Conservation (phyloP, 2,113 vertebrate genomes). For the Recurvirostra avosetta region DNA sequence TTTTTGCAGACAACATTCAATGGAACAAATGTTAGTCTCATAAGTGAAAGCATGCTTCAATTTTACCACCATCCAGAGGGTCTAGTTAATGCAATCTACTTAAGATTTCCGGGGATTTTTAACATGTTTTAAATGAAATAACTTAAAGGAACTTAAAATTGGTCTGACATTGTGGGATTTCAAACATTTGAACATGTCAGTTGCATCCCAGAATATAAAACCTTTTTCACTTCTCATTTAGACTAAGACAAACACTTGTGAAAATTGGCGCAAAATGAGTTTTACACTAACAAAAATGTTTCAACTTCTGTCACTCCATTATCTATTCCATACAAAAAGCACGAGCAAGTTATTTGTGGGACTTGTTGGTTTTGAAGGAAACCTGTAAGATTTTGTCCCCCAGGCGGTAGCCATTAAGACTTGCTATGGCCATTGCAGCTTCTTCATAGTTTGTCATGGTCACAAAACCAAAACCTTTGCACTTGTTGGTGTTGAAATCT, state of each 20-base stretch:
- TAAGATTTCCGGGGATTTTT: slow-evolving; percentile 66
- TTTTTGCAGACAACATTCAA: slow-evolving; percentile 70
- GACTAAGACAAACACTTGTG: slow-evolving; percentile 88
- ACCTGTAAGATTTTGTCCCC: slow-evolving; percentile 99
- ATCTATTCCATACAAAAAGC: slow-evolving; percentile 85
- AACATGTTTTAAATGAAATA: slow-evolving; percentile 77
- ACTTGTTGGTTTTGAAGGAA: slow-evolving; percentile 99
- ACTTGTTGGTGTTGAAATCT: slow-evolving; percentile 99
- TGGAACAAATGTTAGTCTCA: slow-evolving; percentile 71
- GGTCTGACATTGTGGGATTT: slow-evolving; percentile 80
- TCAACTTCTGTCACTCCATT: slow-evolving; percentile 81
- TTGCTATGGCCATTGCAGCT: slow-evolving; percentile 98
- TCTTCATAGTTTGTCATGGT: slow-evolving; percentile 99
- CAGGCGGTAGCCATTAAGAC: slow-evolving; percentile 96
- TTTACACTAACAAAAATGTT: slow-evolving; percentile 84
- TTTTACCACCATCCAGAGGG: slow-evolving; percentile 74
- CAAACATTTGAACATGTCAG: slow-evolving; percentile 86
- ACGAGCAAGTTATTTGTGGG: slow-evolving; percentile 92
- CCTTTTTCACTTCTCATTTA: slow-evolving; percentile 80
- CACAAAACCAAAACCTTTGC: slow-evolving; percentile 99
- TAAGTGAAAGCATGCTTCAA: slow-evolving; percentile 74
- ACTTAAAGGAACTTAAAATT: slow-evolving; percentile 81
- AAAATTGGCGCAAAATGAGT: slow-evolving; percentile 88
- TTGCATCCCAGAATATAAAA: slow-evolving; percentile 86
- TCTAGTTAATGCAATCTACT: slow-evolving; percentile 72